A percentile compares a stretch with the other conserved stretches of the same genome.
Conservation (phyloP, 2,113 vertebrate genomes). For the Psilopsiagon aurifrons region DNA sequence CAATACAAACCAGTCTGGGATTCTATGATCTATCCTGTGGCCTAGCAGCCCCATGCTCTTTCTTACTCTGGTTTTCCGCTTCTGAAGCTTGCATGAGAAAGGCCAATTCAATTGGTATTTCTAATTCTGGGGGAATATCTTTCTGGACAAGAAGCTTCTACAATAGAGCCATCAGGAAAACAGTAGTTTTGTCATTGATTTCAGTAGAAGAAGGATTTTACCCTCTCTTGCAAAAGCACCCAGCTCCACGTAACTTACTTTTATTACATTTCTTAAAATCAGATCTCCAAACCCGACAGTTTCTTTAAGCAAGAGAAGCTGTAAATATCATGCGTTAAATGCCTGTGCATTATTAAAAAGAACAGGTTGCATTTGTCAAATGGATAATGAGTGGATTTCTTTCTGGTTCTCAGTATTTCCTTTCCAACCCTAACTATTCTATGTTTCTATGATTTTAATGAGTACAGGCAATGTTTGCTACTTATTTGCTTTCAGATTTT, state of each 20-base stretch:
- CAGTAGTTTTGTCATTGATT: not conserved
- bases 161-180: not conserved
- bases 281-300: not conserved
- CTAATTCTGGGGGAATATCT: not conserved
- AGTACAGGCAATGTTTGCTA: constrained; percentile 46
- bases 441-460: constrained; percentile 7
- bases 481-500: constrained; percentile 56
- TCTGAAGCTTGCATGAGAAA: not conserved
- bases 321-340: constrained; percentile 6
- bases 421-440: no score
- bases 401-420: not conserved
- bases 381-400: constrained; percentile 38
- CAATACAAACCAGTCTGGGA: not conserved
- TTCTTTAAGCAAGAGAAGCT: constrained; percentile 38
- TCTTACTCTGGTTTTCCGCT: not conserved
- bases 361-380: constrained; percentile 56
- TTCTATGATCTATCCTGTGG: not conserved
- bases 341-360: constrained; percentile 61
- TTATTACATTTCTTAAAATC: constrained; percentile 21
- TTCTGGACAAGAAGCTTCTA: not conserved
- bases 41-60: fast-evolving
- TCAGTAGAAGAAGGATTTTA: not conserved
- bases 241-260: not conserved
- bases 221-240: not conserved
- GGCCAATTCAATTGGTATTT: not conserved